Percentiles rank a stretch among this genome's conserved stretches.
Evolutionary conservation across 1,140 invertebrate species (phyloP).

Genomic region (Epicauta chinensis): DNA sequence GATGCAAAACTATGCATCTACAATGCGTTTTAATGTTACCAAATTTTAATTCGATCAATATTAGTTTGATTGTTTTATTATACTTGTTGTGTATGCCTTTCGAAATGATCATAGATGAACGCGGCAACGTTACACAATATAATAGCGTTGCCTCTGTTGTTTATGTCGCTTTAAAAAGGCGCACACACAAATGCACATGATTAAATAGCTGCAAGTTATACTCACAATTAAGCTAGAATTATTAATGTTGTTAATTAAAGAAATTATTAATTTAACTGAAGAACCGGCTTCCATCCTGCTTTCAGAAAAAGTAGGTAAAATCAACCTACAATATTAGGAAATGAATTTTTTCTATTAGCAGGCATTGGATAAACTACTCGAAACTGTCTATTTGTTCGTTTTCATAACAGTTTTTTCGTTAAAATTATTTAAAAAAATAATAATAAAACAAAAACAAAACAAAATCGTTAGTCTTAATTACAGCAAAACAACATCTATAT

Average conservation of each 20-base stretch:
- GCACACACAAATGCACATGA: too few relatives aligned
- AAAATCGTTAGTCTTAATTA: slow-evolving; percentile 28
- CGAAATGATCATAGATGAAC: too few relatives aligned
- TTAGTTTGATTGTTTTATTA: too few relatives aligned
- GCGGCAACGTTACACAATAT: too few relatives aligned
- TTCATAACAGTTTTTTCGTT: too few relatives aligned
- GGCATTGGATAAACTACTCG: slow-evolving; percentile 11
- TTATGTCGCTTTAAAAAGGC: too few relatives aligned
- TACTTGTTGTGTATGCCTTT: too few relatives aligned
- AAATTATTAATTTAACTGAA: slow-evolving; percentile 5
- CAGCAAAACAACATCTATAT: slow-evolving; percentile 43
- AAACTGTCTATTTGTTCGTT: slow-evolving; percentile 2
- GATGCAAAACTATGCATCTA: too few relatives aligned
- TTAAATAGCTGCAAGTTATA: neutral
- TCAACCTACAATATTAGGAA: slow-evolving; percentile 13
- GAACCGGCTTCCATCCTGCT: slow-evolving; percentile 10
- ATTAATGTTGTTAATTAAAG: neutral
- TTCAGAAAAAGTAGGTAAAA: slow-evolving; percentile 19
- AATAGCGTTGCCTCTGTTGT: too few relatives aligned
- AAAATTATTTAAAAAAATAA: neutral
- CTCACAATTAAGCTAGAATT: slow-evolving; percentile 9
- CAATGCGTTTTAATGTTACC: too few relatives aligned
- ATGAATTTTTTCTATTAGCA: slow-evolving; percentile 1
- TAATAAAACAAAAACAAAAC: neutral
- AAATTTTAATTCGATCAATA: too few relatives aligned